These are phyloP conservation scores for Esperia sulphurella DNA, from an alignment of 2,888 invertebrate species.

Conservation along the genomic window DNA sequence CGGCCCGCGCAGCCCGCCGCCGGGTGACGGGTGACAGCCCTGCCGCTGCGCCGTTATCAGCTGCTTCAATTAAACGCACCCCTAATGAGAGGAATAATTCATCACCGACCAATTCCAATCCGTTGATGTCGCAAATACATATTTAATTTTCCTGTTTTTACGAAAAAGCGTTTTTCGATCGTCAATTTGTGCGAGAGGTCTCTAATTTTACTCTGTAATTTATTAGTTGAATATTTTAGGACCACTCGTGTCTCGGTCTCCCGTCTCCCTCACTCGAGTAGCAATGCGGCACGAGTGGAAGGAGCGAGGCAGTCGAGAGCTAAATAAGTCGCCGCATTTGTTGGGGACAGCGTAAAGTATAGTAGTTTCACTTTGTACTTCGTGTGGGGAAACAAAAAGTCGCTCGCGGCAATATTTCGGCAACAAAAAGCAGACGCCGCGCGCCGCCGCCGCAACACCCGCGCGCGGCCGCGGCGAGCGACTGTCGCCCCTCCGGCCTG, in stretches of 20 bases:
- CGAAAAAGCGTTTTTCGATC: background rate
- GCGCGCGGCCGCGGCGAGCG: no score
- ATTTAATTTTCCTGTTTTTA: background rate
- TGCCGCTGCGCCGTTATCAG: background rate
- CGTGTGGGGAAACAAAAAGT: background rate
- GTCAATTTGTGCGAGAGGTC: background rate
- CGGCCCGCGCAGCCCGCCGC: no score
- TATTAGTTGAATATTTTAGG: background rate
- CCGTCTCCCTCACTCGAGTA: no score
- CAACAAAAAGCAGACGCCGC: slow-evolving; percentile 2
- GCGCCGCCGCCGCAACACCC: background rate
- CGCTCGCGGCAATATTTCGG: slow-evolving; percentile 4
- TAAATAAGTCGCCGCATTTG: no score
- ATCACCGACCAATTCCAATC: background rate
- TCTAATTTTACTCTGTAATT: background rate
- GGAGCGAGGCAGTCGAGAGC: no score
- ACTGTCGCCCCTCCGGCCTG: background rate
- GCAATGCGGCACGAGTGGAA: no score
- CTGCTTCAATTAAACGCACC: background rate
- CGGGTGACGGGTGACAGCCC: no score
- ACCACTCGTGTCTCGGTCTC: no score
- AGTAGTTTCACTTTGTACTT: background rate
- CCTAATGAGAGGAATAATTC: slow-evolving; percentile 1
- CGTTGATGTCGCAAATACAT: background rate
- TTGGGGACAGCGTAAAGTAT: no score